Percentiles rank a stretch among this genome's conserved stretches.
These are phyloP conservation scores for Drosophila kepulauana DNA, from an alignment of 1,140 invertebrate species.

Conservation along the genomic window DNA sequence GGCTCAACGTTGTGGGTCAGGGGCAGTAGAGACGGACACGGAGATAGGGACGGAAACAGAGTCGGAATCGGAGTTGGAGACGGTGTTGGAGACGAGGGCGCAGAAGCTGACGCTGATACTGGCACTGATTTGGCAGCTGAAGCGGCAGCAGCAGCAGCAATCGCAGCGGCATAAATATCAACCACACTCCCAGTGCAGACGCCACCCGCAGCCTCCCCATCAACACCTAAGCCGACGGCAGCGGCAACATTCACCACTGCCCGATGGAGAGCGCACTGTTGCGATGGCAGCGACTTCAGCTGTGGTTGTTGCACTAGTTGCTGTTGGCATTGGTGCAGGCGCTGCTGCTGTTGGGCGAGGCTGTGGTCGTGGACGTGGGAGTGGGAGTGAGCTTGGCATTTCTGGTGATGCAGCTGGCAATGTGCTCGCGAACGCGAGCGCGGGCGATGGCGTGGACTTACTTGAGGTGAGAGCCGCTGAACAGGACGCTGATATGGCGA, in stretches of 20 bases:
- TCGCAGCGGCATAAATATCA: constrained; percentile 69
- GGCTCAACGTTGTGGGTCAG: constrained; percentile 57
- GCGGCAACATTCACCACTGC: constrained; percentile 73
- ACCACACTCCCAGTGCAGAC: constrained; percentile 57
- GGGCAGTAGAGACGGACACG: constrained; percentile 39
- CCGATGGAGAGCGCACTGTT: constrained; percentile 62
- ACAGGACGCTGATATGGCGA: constrained; percentile 72
- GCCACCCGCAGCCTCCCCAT: constrained; percentile 9
- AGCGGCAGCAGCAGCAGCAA: constrained; percentile 61
- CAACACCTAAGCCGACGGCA: constrained; percentile 65
- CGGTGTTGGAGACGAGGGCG: constrained; percentile 3
- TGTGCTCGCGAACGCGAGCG: constrained; percentile 65
- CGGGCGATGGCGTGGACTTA: constrained; percentile 75
- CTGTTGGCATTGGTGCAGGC: constrained; percentile 44
- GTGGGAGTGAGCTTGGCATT: constrained; percentile 10
- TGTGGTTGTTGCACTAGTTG: constrained; percentile 11
- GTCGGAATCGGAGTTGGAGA: background rate
- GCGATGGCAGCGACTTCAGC: constrained; percentile 22
- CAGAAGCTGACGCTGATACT: constrained; percentile 28
- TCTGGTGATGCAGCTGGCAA: constrained; percentile 48
- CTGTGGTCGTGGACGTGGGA: constrained; percentile 6
- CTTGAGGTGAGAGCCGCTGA: constrained; percentile 67
- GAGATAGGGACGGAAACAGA: constrained; percentile 4
- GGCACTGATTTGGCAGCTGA: constrained; percentile 45
- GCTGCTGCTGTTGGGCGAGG: constrained; percentile 24